Conservation (phyloP, 2,888 invertebrate species). For the Apamea epomidion region DNA sequence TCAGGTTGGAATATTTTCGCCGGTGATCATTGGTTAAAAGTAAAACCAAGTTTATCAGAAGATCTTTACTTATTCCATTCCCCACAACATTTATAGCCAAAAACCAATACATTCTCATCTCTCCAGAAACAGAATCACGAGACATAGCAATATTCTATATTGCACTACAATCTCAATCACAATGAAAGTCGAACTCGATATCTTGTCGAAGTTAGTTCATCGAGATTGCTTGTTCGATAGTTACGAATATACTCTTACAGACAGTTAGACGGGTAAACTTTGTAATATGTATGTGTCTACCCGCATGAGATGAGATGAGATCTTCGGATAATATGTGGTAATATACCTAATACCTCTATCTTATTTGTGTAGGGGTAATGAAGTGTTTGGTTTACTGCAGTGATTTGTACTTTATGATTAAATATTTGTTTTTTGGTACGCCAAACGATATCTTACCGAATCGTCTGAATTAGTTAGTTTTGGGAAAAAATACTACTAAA, state of each 20-base stretch:
- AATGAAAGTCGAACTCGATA: constrained; percentile 39
- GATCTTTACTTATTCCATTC: not conserved
- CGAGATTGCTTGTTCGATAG: constrained; percentile 42
- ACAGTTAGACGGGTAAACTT: constrained; percentile 51
- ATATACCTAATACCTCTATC: not conserved
- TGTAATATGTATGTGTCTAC: constrained; percentile 36
- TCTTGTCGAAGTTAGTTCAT: constrained; percentile 44
- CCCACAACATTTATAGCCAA: not conserved
- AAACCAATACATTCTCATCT: not conserved
- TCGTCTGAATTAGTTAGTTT: not conserved
- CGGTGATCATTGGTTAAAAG: not conserved
- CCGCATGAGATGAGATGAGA: not conserved
- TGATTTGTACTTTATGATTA: not conserved
- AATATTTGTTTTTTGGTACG: not conserved
- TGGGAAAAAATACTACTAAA: not conserved
- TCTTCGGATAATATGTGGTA: not conserved
- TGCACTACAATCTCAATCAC: constrained; percentile 18
- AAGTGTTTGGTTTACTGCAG: no score
- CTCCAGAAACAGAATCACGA: not conserved
- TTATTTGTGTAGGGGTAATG: not conserved
- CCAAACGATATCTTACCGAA: not conserved
- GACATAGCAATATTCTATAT: constrained; percentile 19
- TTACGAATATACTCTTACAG: constrained; percentile 30
- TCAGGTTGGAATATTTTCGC: no score
- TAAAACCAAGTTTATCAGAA: not conserved